phyloP scores from a whole-genome alignment of 2,888 invertebrate species.

The Pinctada fucata region DNA sequence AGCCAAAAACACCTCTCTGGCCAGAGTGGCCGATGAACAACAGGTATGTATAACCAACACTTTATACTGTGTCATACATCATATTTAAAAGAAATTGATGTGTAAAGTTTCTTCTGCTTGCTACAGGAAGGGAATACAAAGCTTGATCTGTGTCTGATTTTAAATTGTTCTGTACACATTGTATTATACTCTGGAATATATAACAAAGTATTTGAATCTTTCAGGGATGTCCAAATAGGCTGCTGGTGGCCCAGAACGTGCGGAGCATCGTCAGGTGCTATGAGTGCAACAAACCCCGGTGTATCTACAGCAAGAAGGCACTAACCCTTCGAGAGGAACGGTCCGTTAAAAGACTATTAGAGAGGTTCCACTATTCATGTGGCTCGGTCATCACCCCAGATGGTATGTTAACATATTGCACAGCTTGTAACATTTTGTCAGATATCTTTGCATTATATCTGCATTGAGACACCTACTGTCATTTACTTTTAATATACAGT shows the following conservation, averaged over 20 bases:
- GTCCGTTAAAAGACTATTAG: not conserved
- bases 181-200: too few relatives aligned
- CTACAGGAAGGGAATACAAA: too few relatives aligned
- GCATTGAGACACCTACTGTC: not conserved
- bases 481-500: constrained; percentile 1
- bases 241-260: not conserved
- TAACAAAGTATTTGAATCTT: not conserved
- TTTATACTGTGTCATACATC: too few relatives aligned
- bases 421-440: constrained; percentile 2
- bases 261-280: not conserved
- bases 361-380: not conserved
- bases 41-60: not conserved
- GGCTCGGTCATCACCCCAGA: constrained; percentile 1
- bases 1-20: not conserved
- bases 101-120: too few relatives aligned
- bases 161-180: too few relatives aligned
- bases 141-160: too few relatives aligned
- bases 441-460: not conserved
- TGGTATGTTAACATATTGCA: not conserved
- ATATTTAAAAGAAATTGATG: not conserved
- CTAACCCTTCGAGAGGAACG: not conserved
- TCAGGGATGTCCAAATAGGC: not conserved
- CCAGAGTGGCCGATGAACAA: not conserved
- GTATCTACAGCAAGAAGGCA: not conserved
- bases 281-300: constrained; percentile 2